Evolutionary conservation across 1,140 invertebrate species (phyloP).

Genomic region (Cherax quadricarinatus): DNA sequence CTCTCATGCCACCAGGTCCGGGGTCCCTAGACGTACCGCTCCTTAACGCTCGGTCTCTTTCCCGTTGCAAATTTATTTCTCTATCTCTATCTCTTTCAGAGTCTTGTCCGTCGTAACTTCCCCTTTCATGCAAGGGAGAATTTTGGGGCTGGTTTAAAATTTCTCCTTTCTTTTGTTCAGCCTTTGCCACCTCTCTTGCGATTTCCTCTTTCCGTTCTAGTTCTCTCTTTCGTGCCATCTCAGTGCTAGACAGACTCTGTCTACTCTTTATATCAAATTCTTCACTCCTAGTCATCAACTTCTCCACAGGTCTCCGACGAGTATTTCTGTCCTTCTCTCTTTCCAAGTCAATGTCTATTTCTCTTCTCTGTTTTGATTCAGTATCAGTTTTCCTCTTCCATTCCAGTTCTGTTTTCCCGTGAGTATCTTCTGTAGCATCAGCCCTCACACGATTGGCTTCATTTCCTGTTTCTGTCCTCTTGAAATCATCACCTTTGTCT

Average conservation of each 20-base stretch:
- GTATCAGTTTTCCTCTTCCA: not conserved
- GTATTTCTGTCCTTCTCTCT: conserved; percentile 4
- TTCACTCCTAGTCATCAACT: not conserved
- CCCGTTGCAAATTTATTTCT: conserved; percentile 7
- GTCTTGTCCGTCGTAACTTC: not conserved
- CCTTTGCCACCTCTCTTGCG: conserved; percentile 18
- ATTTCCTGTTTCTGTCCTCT: not conserved
- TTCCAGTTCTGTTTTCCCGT: not conserved
- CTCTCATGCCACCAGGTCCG: not conserved
- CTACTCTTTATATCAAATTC: not conserved
- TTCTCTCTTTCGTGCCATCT: not conserved
- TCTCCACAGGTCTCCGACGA: not conserved
- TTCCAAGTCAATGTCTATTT: conserved; percentile 5
- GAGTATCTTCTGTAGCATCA: not conserved
- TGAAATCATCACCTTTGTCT: not conserved
- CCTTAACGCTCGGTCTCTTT: conserved; percentile 22
- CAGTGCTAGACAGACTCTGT: not conserved
- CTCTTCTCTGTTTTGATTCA: conserved; percentile 11
- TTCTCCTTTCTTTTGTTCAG: conserved; percentile 21
- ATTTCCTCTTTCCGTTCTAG: conserved; percentile 12
- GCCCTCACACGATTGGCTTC: not conserved
- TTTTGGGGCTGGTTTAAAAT: not conserved
- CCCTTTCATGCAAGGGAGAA: not conserved
- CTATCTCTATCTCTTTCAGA: not conserved
- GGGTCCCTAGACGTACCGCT: not conserved